Conservation (phyloP, 2,797 vertebrate genomes). For the Rhinoraja longicauda region DNA sequence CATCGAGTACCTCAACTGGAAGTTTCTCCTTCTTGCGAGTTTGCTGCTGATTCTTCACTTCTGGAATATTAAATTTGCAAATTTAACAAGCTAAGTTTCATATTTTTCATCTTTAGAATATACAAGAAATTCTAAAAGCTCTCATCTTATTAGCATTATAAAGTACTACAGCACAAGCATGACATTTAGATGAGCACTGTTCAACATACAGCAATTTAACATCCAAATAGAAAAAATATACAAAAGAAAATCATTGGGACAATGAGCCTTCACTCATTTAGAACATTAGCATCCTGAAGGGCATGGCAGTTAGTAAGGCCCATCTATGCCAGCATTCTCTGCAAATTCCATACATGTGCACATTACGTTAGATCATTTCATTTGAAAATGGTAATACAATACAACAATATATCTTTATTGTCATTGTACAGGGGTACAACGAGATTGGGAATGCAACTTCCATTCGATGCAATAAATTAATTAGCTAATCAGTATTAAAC, state of each 20-base stretch:
- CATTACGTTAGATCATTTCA: no score
- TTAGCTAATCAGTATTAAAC: no score
- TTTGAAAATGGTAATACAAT: no score
- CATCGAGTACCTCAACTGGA: constrained; percentile 50
- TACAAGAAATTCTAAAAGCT: not conserved
- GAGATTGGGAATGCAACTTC: no score
- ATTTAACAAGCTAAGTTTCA: not conserved
- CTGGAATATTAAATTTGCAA: constrained; percentile 51
- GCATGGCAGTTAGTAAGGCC: not conserved
- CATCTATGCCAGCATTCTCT: no score
- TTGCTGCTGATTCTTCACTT: constrained; percentile 54
- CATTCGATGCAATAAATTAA: no score
- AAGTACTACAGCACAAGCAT: not conserved
- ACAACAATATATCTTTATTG: no score
- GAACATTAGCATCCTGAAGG: not conserved
- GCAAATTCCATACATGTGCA: no score
- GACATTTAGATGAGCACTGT: not conserved
- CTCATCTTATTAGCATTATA: not conserved
- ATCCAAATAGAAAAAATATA: not conserved
- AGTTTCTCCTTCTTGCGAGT: constrained; percentile 74
- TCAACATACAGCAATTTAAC: not conserved
- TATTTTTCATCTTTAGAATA: not conserved
- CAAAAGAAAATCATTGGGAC: not conserved
- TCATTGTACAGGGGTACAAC: no score
- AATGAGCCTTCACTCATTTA: not conserved